Evolutionary conservation across 2,113 vertebrate genomes (phyloP).

Genomic region (Scolopax mira): DNA sequence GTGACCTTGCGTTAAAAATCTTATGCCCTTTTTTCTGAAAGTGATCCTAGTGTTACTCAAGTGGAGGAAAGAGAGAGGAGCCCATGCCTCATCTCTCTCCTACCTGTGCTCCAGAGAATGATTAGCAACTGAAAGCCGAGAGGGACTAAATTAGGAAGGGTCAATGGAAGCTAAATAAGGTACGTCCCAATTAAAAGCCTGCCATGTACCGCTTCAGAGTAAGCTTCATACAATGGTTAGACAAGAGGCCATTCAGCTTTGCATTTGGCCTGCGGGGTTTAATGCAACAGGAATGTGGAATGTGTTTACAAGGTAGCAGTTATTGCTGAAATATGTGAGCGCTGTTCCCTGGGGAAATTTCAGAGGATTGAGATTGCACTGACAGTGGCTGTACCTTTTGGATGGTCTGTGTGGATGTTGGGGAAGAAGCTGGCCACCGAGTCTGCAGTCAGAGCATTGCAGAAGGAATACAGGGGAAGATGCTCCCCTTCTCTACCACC

Average conservation of each 20-base stretch:
- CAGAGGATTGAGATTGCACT: background rate
- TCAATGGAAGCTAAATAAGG: background rate
- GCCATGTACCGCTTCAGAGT: background rate
- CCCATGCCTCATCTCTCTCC: background rate
- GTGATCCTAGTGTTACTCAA: background rate
- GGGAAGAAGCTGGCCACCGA: background rate
- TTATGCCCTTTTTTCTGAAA: background rate
- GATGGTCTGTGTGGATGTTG: background rate
- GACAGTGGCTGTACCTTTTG: background rate
- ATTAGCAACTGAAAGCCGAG: background rate
- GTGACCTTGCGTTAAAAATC: background rate
- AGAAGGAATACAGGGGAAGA: background rate
- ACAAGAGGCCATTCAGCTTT: conserved; percentile 24
- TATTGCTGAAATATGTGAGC: conserved; percentile 49
- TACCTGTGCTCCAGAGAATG: background rate
- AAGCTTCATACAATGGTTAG: background rate
- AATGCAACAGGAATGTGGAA: conserved; percentile 53
- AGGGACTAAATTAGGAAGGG: background rate
- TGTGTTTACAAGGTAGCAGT: conserved; percentile 48
- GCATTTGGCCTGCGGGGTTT: conserved; percentile 33
- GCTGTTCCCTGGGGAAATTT: conserved; percentile 38
- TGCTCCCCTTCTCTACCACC: background rate
- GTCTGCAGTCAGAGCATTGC: background rate
- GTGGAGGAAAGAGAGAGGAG: background rate
- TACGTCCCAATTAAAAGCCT: background rate